Conservation (phyloP, 1,140 invertebrate species). For the Meloidogyne floridensis region DNA sequence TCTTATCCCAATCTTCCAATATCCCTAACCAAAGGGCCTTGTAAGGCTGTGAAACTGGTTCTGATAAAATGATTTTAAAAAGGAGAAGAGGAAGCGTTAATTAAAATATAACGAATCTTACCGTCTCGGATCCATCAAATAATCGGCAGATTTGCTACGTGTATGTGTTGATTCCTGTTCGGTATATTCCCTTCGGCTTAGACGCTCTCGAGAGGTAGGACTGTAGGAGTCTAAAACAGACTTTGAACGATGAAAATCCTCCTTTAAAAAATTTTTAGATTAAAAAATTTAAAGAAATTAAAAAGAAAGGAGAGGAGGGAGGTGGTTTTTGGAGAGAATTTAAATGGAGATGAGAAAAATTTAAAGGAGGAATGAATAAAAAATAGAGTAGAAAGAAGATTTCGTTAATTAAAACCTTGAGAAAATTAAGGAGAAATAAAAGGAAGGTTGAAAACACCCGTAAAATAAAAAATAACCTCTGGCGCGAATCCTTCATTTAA, state of each 20-base stretch:
- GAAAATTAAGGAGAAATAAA: neutral
- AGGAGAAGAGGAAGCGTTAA: too few species aligned
- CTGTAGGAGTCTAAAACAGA: constrained; percentile 59
- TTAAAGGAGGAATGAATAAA: too few species aligned
- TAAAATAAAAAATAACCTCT: neutral
- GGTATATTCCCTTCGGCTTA: constrained; percentile 46
- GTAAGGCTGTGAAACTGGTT: too few species aligned
- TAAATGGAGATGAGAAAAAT: too few species aligned
- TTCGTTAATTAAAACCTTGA: neutral
- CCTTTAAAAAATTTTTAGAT: constrained; percentile 21
- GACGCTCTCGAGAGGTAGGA: constrained; percentile 30
- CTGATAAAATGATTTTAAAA: too few species aligned
- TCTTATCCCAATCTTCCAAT: too few species aligned
- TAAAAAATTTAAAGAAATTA: neutral
- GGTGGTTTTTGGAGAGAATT: neutral
- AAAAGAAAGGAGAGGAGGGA: neutral
- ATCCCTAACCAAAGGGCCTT: too few species aligned
- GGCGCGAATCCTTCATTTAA: neutral
- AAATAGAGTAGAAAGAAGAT: too few species aligned
- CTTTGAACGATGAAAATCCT: constrained; percentile 55
- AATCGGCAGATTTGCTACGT: constrained; percentile 62
- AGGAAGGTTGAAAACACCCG: too few species aligned
- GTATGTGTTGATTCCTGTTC: constrained; percentile 45
- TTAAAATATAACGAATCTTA: constrained; percentile 1
- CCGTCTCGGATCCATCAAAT: constrained; percentile 57